Base-by-base conservation (phyloP, 2,888 invertebrate species). In the Mythimna impura region DNA sequence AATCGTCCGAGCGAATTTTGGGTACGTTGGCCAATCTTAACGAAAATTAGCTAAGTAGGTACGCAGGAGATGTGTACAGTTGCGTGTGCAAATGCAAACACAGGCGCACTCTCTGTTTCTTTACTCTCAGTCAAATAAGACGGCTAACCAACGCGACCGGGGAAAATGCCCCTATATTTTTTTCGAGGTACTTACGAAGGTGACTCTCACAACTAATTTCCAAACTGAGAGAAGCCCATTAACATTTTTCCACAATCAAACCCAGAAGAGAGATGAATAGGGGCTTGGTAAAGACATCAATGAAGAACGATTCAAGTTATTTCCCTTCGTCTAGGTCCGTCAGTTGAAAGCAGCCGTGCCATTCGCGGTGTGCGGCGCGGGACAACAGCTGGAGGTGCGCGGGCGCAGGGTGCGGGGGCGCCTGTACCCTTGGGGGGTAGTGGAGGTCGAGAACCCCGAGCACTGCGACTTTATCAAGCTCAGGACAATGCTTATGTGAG, bases 401-500 rank as follows among this genome's bases (percentile, higher is more conserved):
- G 99, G 99, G 61, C 97, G 98, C 69, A 98, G 99, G 94, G 99
- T 99, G 78, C 97, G 99, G 73, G 99, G 99, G 40, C 97, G 99
- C 3, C 97, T 99, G 76, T 99, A 99, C 96, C 99, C 99, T 0
- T 99, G 99, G 99, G 99, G 99, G 55, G 99, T 99, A 2, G 99
- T 99, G 12, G 99, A 99, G 95, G 99, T 99, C 17, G 99, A 99
- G 94, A 99, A 99, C 97, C 99, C 99, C 0, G 99, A 99, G 62
- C 99, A 99, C 92, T 99, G 99, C 96, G 99, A 99, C 96, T 99
- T 99, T 93, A 99, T 99, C 90, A 99, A 99, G 93, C 97, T 99
- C 76, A 96, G 99, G 86, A 99, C 99, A 17, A 99, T 99, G 99
- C 97, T 99, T 55, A 99, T 99, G 98, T 98, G 87, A 96, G 96